These are phyloP conservation scores for Numenius arquata DNA, from an alignment of 2,113 vertebrate species.

Conservation along the genomic window DNA sequence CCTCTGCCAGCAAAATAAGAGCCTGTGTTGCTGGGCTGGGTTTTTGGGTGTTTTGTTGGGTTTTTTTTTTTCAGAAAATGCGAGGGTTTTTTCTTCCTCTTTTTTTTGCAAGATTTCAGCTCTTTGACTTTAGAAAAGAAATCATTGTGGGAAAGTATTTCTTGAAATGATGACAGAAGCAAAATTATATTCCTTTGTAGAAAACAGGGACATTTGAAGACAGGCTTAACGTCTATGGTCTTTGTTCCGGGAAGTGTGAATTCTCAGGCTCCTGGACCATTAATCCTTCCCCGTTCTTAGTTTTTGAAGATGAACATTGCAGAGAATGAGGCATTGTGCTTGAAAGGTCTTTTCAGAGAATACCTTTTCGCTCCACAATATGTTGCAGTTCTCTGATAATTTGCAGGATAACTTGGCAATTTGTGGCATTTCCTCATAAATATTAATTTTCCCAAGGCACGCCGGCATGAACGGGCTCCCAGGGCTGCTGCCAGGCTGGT, in stretches of 20 bases:
- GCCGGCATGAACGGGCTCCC: not conserved
- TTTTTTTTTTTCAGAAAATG: not conserved
- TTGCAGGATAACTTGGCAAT: conserved; percentile 46
- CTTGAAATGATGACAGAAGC: conserved; percentile 65
- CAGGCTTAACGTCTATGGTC: conserved; percentile 52
- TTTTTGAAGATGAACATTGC: conserved; percentile 60
- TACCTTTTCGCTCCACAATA: conserved; percentile 35
- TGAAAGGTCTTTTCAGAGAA: conserved; percentile 59
- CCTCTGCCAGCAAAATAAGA: conserved; percentile 44
- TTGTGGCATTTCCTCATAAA: conserved; percentile 62
- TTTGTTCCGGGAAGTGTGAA: conserved; percentile 43
- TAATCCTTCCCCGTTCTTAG: conserved; percentile 44
- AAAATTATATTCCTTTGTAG: conserved; percentile 67
- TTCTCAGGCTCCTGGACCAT: conserved; percentile 40
- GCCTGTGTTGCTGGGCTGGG: not conserved
- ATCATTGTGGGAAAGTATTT: conserved; percentile 45
- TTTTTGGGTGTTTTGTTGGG: not conserved
- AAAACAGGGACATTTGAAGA: conserved; percentile 65
- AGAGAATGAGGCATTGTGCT: conserved; percentile 54
- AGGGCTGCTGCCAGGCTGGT: not conserved
- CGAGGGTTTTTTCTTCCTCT: not conserved
- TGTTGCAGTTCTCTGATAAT: conserved; percentile 35
- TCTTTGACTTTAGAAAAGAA: conserved; percentile 18
- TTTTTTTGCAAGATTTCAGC: conserved; percentile 36
- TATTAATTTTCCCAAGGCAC: conserved; percentile 53